Base-by-base conservation (phyloP, 2,888 invertebrate genomes). In the Calliphora vomitoria region DNA sequence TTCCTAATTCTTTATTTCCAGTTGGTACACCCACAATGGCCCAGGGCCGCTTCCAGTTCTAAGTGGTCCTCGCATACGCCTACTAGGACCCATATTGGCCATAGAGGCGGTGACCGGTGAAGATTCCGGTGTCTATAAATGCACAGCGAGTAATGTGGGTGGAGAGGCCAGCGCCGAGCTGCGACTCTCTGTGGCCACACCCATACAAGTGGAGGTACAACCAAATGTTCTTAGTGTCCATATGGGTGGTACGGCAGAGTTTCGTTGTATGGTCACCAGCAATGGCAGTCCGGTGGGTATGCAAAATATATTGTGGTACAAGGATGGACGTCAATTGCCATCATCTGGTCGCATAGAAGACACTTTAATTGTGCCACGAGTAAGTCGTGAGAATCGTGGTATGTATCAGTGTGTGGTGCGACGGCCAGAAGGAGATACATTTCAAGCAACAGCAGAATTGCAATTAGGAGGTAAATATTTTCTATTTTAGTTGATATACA, bases 351-450 rank as follows among this genome's bases (percentile, higher is more conserved):
- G 96, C 88, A 95, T 95, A 87, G 94, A 95, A 74, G 96, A 96
- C 90, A 95, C 95, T 53, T 92, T 96, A 76, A 94, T 96, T 75
- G 95, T 96, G 89, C 95, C 95, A 89, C 95, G 96, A 82, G 96
- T 96, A 60, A 95, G 95, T 55, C 94, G 96, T 76, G 96, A 96
- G 90, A 96, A 96, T 92, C 95, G 96, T 85, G 96, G 96, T 90
- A 96, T 96, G 96, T 96, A 96, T 92, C 96, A 96, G 92, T 97
- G 96, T 92, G 95, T 96, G 87, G 96, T 96, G 8, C 94, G 96
- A 86, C 94, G 96, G 88, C 95, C 96, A 47, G 96, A 96, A 92
- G 96, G 96, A 18, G 96, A 96, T 91, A 96, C 96, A 3, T 96
- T 96, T 38, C 97, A 97, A 92, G 96, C 96, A 10, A 95, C 97